Conservation (phyloP, 23 tunicate species). For the Phallusia fumigata region DNA sequence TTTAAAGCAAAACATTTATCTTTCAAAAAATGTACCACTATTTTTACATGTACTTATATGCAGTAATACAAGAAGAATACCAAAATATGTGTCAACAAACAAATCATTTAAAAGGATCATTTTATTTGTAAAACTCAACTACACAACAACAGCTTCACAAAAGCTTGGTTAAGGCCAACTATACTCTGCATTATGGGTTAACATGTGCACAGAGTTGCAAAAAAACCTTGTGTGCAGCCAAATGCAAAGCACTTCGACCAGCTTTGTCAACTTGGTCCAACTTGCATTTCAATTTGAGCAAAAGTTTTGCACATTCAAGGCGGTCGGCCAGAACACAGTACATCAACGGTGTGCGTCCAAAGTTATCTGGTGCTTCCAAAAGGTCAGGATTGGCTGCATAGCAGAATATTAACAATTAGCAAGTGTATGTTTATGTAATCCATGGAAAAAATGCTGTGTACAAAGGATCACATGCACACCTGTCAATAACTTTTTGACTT, state of each 20-base stretch:
- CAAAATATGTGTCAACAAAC: too few species aligned
- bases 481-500: slow-evolving; percentile 68
- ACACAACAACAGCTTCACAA: too few species aligned
- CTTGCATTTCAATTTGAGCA: slow-evolving; percentile 74
- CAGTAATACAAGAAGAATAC: too few species aligned
- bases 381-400: slow-evolving; percentile 58
- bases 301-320: slow-evolving; percentile 84
- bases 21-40: too few species aligned
- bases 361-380: slow-evolving; percentile 89
- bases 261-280: slow-evolving; percentile 93
- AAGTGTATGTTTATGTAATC: not conserved
- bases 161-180: too few species aligned
- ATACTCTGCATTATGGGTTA: too few species aligned
- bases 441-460: not conserved
- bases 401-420: not conserved
- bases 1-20: too few species aligned
- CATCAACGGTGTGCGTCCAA: slow-evolving; percentile 98
- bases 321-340: slow-evolving; percentile 97
- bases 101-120: too few species aligned
- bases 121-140: too few species aligned
- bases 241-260: slow-evolving; percentile 92
- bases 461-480: slow-evolving; percentile 44
- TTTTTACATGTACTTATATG: too few species aligned
- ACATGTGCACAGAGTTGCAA: too few species aligned
- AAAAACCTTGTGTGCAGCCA: slow-evolving; percentile 95